Base-by-base conservation (phyloP, 1,140 invertebrate species). In the Bilobella aurantiaca region DNA sequence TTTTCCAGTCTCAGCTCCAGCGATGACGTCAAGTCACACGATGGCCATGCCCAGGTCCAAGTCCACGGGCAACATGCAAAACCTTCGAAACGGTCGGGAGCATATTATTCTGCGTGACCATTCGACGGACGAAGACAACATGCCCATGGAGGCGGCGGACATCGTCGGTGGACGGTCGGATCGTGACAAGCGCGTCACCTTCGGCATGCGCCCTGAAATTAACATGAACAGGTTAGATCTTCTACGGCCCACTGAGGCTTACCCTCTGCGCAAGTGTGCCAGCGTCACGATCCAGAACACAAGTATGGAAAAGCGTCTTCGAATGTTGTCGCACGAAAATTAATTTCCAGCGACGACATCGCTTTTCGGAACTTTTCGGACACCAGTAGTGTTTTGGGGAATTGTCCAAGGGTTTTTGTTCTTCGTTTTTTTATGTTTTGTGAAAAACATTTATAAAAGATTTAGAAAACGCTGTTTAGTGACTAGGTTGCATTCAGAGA, bases 161-260 rank as follows among this genome's bases (percentile, higher is more conserved):
- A 67, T 69, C 63, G 37, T 42, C 12, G 29, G 31, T 46, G 32
- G 32, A 37, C 53, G 59, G 16, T 63, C 29, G 47, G 67, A 47
- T 31, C 30, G 67, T 21, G 66, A 73, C 30, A 63, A 68, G 18
- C 53, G 71, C 28, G 71, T 73, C 57, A 73, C 68, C 27, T 73
- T 73, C 34, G 66, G 71, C n/a, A 37, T 72, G 46, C 65, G 68
- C 23, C 64, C 67, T 57, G 70, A 69, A n/a, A n/a, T n/a, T n/a
- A n/a, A n/a, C n/a, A n/a, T n/a, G 30, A 66, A 69, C 71, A 73
- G 71, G 71, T 73, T 73, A 73, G 71, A 73, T 30, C 46, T 60
- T 18, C 25, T 29, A 23, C 31, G 53, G 65, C n/a, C n/a, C n/a
- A 37, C 64, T 21, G 49, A 18, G 42, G 58, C 59, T 62, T 70